Percentiles rank a stretch among this genome's conserved stretches.
Conservation (phyloP, 1,140 invertebrate genomes). For the Zaprionus ornatus region DNA sequence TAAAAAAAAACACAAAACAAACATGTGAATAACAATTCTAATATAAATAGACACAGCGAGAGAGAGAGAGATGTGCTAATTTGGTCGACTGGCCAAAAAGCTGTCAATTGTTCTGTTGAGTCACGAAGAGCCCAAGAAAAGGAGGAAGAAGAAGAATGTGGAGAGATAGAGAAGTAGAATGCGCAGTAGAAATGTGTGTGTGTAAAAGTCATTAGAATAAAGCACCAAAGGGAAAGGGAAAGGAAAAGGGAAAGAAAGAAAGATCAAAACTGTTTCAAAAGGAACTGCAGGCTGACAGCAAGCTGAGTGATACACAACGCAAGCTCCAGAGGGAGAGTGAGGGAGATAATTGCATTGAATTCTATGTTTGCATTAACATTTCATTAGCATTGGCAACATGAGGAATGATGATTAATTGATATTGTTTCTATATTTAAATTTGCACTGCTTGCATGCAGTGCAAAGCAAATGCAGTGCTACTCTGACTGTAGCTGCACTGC, state of each 20-base stretch:
- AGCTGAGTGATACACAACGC: neutral
- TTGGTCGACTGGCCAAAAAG: slow-evolving; percentile 2
- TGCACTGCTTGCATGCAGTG: neutral
- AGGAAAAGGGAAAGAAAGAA: neutral
- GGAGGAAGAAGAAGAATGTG: neutral
- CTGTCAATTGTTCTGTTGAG: slow-evolving; percentile 6
- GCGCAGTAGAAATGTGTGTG: neutral
- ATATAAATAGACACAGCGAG: slow-evolving; percentile 22
- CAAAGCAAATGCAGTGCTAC: neutral
- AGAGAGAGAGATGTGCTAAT: slow-evolving; percentile 16
- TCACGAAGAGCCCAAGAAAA: neutral
- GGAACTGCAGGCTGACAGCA: neutral
- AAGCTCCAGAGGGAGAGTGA: neutral
- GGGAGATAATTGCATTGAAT: neutral
- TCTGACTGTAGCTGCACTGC: neutral
- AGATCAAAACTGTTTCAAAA: neutral
- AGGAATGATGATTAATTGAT: neutral
- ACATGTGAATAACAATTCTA: neutral
- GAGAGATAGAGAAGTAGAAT: neutral
- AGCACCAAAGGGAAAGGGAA: neutral
- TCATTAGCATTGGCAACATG: neutral
- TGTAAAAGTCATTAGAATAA: neutral
- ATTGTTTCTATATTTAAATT: neutral
- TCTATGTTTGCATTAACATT: neutral
- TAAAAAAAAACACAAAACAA: neutral